A percentile compares a stretch with the other conserved stretches of the same genome.
Evolutionary conservation across 1,140 invertebrate genomes (phyloP).

Genomic region (Drosophila truncata): DNA sequence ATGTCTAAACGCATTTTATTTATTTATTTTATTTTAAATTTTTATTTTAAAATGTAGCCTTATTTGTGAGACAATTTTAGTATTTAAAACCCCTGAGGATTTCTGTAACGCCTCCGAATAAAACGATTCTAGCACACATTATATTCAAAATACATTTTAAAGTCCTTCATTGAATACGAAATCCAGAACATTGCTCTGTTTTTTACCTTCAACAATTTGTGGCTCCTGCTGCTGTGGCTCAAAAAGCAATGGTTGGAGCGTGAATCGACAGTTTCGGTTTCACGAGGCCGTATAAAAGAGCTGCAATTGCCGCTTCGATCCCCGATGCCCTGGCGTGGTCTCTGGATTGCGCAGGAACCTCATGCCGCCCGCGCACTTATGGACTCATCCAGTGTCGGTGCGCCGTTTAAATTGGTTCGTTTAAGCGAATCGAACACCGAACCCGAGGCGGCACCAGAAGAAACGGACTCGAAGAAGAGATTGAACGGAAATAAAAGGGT

Average conservation of each 20-base stretch:
- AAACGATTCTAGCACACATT: background rate
- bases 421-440: constrained; percentile 54
- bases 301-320: constrained; percentile 43
- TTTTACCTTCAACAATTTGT: constrained; percentile 67
- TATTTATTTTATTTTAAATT: too few species aligned
- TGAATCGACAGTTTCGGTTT: constrained; percentile 82
- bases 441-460: constrained; percentile 57
- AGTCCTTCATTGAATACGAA: constrained; percentile 9
- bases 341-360: constrained; percentile 55
- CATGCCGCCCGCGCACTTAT: constrained; percentile 36
- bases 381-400: constrained; percentile 36
- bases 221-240: constrained; percentile 38
- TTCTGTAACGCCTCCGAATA: too few species aligned
- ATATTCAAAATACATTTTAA: background rate
- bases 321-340: background rate
- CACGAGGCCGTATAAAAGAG: constrained; percentile 61
- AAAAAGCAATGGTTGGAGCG: constrained; percentile 78
- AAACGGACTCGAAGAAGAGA: constrained; percentile 52
- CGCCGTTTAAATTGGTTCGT: constrained; percentile 80
- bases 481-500: constrained; percentile 55
- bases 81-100: too few species aligned
- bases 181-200: constrained; percentile 18
- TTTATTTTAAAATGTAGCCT: too few species aligned
- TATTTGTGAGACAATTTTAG: too few species aligned
- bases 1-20: too few species aligned